These are phyloP conservation scores for Lamellibrachia luymesi DNA, from an alignment of 1,140 invertebrate species.

Conservation along the genomic window DNA sequence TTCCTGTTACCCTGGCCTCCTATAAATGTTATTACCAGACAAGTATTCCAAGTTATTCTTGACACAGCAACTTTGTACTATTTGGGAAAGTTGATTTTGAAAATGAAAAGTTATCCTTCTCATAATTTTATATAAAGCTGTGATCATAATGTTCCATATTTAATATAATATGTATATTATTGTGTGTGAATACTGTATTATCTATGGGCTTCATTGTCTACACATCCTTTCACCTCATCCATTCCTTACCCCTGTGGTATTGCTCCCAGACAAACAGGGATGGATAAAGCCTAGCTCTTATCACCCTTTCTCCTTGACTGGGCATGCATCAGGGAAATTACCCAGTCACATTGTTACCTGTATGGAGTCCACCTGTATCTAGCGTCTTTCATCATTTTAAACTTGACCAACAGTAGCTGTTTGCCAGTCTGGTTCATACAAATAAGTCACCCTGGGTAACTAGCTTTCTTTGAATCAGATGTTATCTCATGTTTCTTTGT, in stretches of 20 bases:
- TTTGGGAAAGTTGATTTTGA: neutral
- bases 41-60: neutral
- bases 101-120: neutral
- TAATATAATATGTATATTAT: neutral
- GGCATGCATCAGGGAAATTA: neutral
- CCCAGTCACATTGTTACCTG: neutral
- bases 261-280: neutral
- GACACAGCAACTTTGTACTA: neutral
- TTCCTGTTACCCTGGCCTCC: neutral
- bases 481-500: neutral
- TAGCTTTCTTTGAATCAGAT: neutral
- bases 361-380: neutral
- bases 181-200: neutral
- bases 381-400: neutral
- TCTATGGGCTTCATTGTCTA: neutral
- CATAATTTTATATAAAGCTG: neutral
- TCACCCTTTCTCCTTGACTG: neutral
- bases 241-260: neutral
- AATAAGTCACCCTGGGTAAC: neutral
- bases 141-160: no score
- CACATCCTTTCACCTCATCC: neutral
- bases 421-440: neutral
- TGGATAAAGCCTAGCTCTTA: neutral
- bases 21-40: neutral
- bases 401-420: neutral